Base-by-base conservation (phyloP, 2,888 invertebrate genomes). In the Deroplatys truncata region DNA sequence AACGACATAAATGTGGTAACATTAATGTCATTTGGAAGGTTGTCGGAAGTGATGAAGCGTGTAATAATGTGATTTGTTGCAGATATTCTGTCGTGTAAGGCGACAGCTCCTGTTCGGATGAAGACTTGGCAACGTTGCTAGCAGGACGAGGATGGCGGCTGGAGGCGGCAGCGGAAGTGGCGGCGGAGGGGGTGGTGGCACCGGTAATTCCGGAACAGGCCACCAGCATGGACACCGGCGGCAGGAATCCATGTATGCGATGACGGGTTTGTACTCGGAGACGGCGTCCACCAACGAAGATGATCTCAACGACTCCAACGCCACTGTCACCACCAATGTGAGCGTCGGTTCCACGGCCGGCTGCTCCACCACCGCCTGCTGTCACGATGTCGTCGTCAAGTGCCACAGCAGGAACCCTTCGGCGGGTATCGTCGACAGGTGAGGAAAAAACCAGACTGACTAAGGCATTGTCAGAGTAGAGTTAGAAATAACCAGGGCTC, bases 191-290 rank as follows among this genome's bases (percentile, higher is more conserved):
- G 43, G 43, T 28, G 49, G 49, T 10, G 49, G 49, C n/a, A 43
- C 82, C 83, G 31, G 56, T 15, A 43, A 4, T 16, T 86, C 86
- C 28, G 86, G 86, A 82, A 72, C 56, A 72, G 83, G 87, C 35
- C 87, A 87, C 35, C 83, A 82, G 85, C 91, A 90, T 84, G 91
- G 91, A 28, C 91, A 91, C 85, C 90, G 97, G 93, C 95, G 97
- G 93, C 97, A 97, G 95, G 97, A 97, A 93, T 97, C 97, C 92
- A 97, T 97, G 97, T 97, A 97, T 93, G 97, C 97, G 91, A 97
- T 97, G 97, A 97, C 97, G 85, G 97, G 97, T 56, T 94, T 97
- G 90, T 97, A 97, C 93, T 96, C 97, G 90, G 97, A 97, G 92
- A 95, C 95, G 72, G 95, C 96, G 72, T 95, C 96, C 91, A 95